phyloP scores from a whole-genome alignment of 2,888 invertebrate genomes.

The Ophion ellenae region DNA sequence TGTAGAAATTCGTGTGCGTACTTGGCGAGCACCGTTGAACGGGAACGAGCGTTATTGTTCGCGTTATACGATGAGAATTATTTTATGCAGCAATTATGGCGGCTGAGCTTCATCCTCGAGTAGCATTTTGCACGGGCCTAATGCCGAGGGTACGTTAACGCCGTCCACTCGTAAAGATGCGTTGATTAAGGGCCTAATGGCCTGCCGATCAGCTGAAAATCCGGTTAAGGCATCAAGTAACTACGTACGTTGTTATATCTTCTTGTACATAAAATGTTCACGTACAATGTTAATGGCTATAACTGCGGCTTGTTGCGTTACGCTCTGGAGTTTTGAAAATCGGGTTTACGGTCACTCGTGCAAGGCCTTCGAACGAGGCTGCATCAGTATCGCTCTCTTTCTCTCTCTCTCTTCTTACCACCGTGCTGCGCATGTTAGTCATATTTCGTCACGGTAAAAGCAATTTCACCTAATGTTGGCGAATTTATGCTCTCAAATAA shows the following conservation, averaged over 20 bases:
- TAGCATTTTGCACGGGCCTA: conserved; percentile 10
- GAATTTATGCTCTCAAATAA: not conserved
- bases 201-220: conserved; percentile 49
- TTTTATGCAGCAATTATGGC: not conserved
- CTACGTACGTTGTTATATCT: not conserved
- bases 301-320: conserved; percentile 43
- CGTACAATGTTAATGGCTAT: conserved; percentile 11
- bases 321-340: conserved; percentile 67
- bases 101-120: conserved; percentile 13
- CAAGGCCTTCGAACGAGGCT: conserved; percentile 45
- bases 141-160: conserved; percentile 34
- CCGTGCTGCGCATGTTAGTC: not conserved
- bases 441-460: conserved; percentile 11
- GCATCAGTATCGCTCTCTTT: conserved; percentile 21
- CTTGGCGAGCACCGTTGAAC: conserved; percentile 12
- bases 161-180: conserved; percentile 61
- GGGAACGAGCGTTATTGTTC: conserved; percentile 42
- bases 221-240: conserved; percentile 11
- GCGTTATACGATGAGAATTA: conserved; percentile 41
- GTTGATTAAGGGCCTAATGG: conserved; percentile 66
- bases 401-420: not conserved
- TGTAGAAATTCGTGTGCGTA: not conserved
- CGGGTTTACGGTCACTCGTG: conserved; percentile 64
- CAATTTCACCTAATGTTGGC: not conserved
- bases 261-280: not conserved